Conservation (phyloP, 2,797 vertebrate genomes). For the Sebastes matsubarae region DNA sequence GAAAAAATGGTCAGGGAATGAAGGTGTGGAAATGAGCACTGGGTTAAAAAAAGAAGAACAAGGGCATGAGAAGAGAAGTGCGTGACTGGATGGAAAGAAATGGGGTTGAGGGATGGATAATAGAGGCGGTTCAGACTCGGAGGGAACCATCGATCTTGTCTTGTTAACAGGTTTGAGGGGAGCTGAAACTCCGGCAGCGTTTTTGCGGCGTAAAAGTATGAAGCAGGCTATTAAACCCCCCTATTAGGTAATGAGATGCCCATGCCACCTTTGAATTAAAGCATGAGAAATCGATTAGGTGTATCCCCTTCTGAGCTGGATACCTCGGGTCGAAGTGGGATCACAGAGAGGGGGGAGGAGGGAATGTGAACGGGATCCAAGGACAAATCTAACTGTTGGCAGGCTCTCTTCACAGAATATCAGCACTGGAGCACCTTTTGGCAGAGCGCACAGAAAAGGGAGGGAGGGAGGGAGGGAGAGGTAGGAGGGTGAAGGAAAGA, state of each 20-base stretch:
- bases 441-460: slow-evolving; percentile 70
- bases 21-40: slow-evolving; percentile 35
- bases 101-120: slow-evolving; percentile 52
- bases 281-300: slow-evolving; percentile 76
- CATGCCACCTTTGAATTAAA: slow-evolving; percentile 75
- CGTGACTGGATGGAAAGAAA: slow-evolving; percentile 45
- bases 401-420: slow-evolving; percentile 81
- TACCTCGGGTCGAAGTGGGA: slow-evolving; percentile 72
- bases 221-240: slow-evolving; percentile 51
- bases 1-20: slow-evolving; percentile 20
- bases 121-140: slow-evolving; percentile 53
- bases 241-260: slow-evolving; percentile 67
- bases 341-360: slow-evolving; percentile 61
- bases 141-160: slow-evolving; percentile 62
- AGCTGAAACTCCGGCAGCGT: slow-evolving; percentile 37
- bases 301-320: slow-evolving; percentile 69
- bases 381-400: slow-evolving; percentile 88
- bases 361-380: slow-evolving; percentile 79
- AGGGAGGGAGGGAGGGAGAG: slow-evolving; percentile 30
- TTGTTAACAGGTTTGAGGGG: slow-evolving; percentile 56
- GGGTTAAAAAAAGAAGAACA: slow-evolving; percentile 24
- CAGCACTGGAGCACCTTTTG: slow-evolving; percentile 86
- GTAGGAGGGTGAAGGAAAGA: slow-evolving; percentile 62
- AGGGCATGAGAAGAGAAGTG: slow-evolving; percentile 30
- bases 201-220: slow-evolving; percentile 54